phyloP scores from a whole-genome alignment of 2,113 vertebrate genomes.

The Hydropotes inermis region DNA sequence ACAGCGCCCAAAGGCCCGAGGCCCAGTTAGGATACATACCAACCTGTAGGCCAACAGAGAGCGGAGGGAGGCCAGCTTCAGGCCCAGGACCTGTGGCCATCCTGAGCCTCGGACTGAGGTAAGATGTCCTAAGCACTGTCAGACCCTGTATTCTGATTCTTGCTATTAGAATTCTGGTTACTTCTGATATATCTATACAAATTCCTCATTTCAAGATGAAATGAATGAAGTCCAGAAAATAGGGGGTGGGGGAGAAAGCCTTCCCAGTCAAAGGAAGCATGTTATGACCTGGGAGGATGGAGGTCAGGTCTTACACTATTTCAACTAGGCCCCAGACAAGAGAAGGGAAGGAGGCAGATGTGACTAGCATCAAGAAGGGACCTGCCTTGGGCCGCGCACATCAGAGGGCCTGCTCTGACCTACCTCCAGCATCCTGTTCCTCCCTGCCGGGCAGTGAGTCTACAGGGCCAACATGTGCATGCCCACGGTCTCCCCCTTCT shows the following conservation, averaged over 20 bases:
- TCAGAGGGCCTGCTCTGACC: not conserved
- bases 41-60: not conserved
- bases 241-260: not conserved
- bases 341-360: not conserved
- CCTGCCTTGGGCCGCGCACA: not conserved
- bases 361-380: not conserved
- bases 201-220: not conserved
- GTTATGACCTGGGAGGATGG: not conserved
- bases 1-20: not conserved
- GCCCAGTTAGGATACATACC: not conserved
- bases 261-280: not conserved
- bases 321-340: not conserved
- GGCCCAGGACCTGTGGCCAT: not conserved
- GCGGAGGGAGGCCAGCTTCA: not conserved
- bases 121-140: not conserved
- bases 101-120: accelerated
- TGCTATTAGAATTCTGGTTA: not conserved
- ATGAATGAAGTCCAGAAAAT: not conserved
- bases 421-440: not conserved
- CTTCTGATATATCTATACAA: not conserved
- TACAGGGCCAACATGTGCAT: not conserved
- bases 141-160: not conserved
- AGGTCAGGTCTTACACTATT: not conserved
- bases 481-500: not conserved
- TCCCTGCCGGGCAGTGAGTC: not conserved